phyloP scores from a whole-genome alignment of 2,888 invertebrate genomes.

The Agrochola litura region DNA sequence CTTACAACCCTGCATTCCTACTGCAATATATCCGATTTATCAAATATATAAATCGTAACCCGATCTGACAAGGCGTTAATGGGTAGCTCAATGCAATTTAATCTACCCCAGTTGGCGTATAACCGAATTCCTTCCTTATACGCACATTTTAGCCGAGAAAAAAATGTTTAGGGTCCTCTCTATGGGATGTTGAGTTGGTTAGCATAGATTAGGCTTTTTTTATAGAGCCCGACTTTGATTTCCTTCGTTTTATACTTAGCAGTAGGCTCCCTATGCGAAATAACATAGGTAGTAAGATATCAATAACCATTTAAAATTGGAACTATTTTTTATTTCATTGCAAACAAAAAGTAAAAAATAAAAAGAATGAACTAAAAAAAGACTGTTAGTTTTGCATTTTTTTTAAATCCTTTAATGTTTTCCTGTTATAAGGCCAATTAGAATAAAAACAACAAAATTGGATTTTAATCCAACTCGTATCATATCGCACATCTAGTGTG shows the following conservation, averaged over 20 bases:
- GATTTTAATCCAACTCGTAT: conserved; percentile 14
- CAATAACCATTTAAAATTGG: too few relatives aligned
- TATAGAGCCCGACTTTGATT: not conserved
- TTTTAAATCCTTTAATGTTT: too few relatives aligned
- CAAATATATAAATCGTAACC: conserved; percentile 88
- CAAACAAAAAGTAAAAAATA: too few relatives aligned
- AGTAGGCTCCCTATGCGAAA: too few relatives aligned
- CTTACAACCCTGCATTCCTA: conserved; percentile 33
- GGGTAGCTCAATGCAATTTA: conserved; percentile 90
- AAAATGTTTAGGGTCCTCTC: conserved; percentile 58
- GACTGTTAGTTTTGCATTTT: too few relatives aligned
- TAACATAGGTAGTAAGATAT: too few relatives aligned
- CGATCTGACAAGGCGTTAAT: conserved; percentile 91
- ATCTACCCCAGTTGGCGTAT: conserved; percentile 85
- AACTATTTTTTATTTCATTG: too few relatives aligned
- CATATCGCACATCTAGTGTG: conserved; percentile 43
- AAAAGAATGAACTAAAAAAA: too few relatives aligned
- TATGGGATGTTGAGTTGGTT: conserved; percentile 34
- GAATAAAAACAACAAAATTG: not conserved
- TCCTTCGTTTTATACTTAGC: too few relatives aligned
- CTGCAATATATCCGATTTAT: conserved; percentile 85
- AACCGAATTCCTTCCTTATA: conserved; percentile 83
- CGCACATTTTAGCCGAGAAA: conserved; percentile 65
- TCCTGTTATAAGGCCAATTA: too few relatives aligned
- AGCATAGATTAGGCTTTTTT: conserved; percentile 12